These are phyloP conservation scores for Plestiodon gilberti DNA, from an alignment of 2,113 vertebrate genomes.

Conservation along the genomic window DNA sequence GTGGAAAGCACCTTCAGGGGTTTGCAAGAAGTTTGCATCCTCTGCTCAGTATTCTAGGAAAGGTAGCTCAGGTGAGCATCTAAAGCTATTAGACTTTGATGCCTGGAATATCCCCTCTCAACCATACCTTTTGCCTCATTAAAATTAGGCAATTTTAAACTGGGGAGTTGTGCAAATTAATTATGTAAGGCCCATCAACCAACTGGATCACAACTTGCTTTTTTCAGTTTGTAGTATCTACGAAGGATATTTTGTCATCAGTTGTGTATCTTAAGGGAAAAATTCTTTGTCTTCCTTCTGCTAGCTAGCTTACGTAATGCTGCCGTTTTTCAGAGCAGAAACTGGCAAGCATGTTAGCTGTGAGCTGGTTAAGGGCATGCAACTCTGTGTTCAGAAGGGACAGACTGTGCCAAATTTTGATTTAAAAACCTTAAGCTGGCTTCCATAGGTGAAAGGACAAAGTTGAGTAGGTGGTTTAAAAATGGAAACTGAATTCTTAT, in stretches of 20 bases:
- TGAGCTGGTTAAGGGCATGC: not conserved
- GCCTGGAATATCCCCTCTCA: no score
- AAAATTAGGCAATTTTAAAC: no score
- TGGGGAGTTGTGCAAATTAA: not conserved
- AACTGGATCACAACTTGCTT: not conserved
- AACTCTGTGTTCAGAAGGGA: not conserved
- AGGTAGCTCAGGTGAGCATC: no score
- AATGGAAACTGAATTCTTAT: not conserved
- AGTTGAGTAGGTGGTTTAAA: not conserved
- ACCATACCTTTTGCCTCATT: no score
- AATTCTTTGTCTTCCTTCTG: not conserved
- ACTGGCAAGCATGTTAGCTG: not conserved
- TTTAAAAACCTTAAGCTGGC: not conserved
- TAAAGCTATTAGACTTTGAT: no score
- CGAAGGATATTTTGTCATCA: not conserved
- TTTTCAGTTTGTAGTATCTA: not conserved
- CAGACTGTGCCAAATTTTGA: not conserved
- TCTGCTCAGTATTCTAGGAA: no score
- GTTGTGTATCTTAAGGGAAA: not conserved
- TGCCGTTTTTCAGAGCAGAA: not conserved
- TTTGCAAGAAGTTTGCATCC: no score
- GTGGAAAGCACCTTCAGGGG: no score
- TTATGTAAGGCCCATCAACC: not conserved
- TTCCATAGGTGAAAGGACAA: not conserved
- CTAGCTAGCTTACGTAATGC: not conserved